Base-by-base conservation (phyloP, 2,113 vertebrate species). In the Esox niger region DNA sequence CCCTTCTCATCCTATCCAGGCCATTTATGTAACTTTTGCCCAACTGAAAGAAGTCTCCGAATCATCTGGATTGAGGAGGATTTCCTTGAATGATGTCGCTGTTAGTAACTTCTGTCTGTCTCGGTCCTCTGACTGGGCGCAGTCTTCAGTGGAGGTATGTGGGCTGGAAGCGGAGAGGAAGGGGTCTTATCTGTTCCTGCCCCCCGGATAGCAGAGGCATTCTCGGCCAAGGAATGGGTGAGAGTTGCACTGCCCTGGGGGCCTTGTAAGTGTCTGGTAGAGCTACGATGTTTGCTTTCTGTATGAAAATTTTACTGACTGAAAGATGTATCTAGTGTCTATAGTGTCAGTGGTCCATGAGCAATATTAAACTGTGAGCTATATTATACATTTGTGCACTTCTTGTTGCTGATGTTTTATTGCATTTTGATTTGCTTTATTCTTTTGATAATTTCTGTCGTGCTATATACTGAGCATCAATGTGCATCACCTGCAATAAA, bases 1-100 rank as follows among this genome's bases (percentile, higher is more conserved):
- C 25, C 21, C 56, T 52, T 64, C 64, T 68, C 32, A 59, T 60
- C 27, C 60, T 46, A 71, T 2, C 20, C 25, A 47, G 49, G 23
- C 15, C n/a, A 55, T 20, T 66, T 26, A 20, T n/a, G 63, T 9
- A 17, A 59, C 38, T 60, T 11, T 46, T 47, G 31, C 20, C 0
- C n/a, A 59, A n/a, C n/a, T n/a, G 35, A 23, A 43, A 67, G 38
- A 43, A 6, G 2, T 64, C 68, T 79, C 46, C 74, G 64, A 58
- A 58, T 52, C 68, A 74, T 78, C 76, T 78, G 76, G 63, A 55
- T 52, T 4, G 0, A 38, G 57, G 63, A 27, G 63, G 58, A 47
- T 46, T 33, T 64, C 66, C 56, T 27, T 30, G 61, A 59, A 7
- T 30, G 64, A 64, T 31, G 58, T 11, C 58, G 60, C 59, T 54